Conservation (phyloP, 2,888 invertebrate genomes). For the Amblyjoppa proteus region DNA sequence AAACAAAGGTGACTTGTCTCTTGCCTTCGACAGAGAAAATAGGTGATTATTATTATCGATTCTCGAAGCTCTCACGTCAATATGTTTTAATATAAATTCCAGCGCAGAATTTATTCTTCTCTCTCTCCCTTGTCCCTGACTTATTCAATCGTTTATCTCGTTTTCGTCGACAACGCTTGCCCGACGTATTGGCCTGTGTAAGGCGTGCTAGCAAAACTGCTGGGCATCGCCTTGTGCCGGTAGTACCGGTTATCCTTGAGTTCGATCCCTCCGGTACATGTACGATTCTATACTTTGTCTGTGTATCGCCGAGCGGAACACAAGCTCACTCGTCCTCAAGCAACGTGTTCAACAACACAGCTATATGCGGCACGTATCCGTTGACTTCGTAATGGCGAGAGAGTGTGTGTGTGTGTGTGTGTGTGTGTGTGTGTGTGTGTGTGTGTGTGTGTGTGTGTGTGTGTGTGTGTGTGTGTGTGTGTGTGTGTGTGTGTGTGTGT, state of each 20-base stretch:
- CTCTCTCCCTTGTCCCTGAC: slow-evolving; percentile 12
- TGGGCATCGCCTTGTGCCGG: slow-evolving; percentile 51
- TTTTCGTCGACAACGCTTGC: slow-evolving; percentile 19
- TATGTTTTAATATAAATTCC: slow-evolving; percentile 6
- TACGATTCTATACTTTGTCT: slow-evolving; percentile 57
- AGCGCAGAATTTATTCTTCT: slow-evolving; percentile 1
- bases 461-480: no score
- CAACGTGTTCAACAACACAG: background rate
- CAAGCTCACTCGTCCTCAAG: slow-evolving; percentile 9
- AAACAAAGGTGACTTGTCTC: background rate
- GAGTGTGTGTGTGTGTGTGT: no score
- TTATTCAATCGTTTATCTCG: slow-evolving; percentile 38
- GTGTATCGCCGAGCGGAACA: slow-evolving; percentile 42
- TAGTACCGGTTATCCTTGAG: slow-evolving; percentile 83
- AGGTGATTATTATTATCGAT: slow-evolving; percentile 18
- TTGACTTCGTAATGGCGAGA: background rate
- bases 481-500: background rate
- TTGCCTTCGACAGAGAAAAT: background rate
- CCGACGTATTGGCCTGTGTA: slow-evolving; percentile 7
- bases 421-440: no score
- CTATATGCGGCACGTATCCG: background rate
- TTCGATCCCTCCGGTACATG: slow-evolving; percentile 77
- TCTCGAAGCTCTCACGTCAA: background rate
- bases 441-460: background rate
- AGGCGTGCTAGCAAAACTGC: slow-evolving; percentile 34